Evolutionary conservation across 2,113 vertebrate species (phyloP).

Genomic region (Mus spicilegus): DNA sequence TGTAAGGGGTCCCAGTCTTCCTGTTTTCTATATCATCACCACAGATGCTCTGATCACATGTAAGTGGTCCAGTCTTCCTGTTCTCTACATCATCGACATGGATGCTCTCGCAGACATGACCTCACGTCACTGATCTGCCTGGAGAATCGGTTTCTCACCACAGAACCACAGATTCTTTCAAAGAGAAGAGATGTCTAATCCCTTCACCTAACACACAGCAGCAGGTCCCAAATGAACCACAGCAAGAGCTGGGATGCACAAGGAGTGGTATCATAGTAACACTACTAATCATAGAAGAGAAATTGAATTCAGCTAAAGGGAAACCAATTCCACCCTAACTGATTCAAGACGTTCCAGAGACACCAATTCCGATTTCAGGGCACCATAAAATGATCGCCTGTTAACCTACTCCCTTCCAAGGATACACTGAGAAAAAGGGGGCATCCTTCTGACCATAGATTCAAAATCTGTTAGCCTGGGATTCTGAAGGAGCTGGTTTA

Average conservation of each 20-base stretch:
- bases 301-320: not conserved
- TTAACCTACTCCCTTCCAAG: slow-evolving; percentile 5
- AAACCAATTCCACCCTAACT: not conserved
- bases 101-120: not conserved
- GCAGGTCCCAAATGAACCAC: not conserved
- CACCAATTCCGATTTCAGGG: not conserved
- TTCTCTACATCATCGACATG: not conserved
- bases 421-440: not conserved
- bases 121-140: not conserved
- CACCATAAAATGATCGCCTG: not conserved
- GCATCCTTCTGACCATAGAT: not conserved
- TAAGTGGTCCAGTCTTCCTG: too few relatives aligned
- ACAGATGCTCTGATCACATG: too few relatives aligned
- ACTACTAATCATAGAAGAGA: not conserved
- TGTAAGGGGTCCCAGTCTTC: too few relatives aligned
- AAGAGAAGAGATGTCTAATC: not conserved
- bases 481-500: not conserved
- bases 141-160: not conserved
- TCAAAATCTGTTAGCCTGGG: not conserved
- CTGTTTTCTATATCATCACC: not conserved
- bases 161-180: not conserved
- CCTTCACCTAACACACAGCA: not conserved
- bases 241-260: not conserved
- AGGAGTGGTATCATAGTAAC: not conserved
- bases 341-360: not conserved